Percentiles rank a stretch among this genome's conserved stretches.
Evolutionary conservation across 2,113 vertebrate species (phyloP).

Genomic region (Vanacampus margaritifer): DNA sequence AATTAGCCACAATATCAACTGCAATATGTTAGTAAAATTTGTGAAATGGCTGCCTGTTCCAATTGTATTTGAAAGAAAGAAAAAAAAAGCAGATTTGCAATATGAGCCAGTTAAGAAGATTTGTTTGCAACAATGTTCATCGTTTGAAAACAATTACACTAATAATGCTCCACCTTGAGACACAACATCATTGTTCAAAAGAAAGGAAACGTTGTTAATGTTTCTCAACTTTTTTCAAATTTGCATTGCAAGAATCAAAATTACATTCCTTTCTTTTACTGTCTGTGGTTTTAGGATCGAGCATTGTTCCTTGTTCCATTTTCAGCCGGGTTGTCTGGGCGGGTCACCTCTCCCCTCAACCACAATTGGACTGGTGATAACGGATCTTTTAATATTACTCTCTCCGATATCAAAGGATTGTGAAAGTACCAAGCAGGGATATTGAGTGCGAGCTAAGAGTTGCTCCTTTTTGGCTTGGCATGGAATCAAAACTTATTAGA

Average conservation of each 20-base stretch:
- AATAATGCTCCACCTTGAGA: too few relatives aligned
- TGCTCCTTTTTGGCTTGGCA: constrained; percentile 32
- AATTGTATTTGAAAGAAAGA: too few relatives aligned
- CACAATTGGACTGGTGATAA: constrained; percentile 40
- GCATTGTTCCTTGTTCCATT: constrained; percentile 10
- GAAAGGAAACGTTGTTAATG: not conserved
- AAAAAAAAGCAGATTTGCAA: too few relatives aligned
- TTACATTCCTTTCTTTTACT: not conserved
- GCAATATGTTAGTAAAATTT: too few relatives aligned
- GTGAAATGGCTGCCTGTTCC: too few relatives aligned
- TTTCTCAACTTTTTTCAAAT: not conserved
- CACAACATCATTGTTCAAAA: not conserved
- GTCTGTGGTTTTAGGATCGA: constrained; percentile 3
- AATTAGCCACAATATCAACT: too few relatives aligned
- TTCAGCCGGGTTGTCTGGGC: constrained; percentile 16
- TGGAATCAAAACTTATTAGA: constrained; percentile 51
- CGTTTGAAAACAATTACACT: too few relatives aligned
- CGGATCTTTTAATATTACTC: constrained; percentile 61
- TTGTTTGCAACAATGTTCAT: too few relatives aligned
- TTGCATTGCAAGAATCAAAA: not conserved
- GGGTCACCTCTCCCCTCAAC: constrained; percentile 8
- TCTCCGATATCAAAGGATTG: constrained; percentile 34
- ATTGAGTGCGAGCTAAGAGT: constrained; percentile 42
- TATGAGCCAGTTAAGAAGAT: too few relatives aligned
- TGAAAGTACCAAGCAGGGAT: constrained; percentile 40